phyloP scores from a whole-genome alignment of 2,797 vertebrate species.

The Argyrosomus regius region DNA sequence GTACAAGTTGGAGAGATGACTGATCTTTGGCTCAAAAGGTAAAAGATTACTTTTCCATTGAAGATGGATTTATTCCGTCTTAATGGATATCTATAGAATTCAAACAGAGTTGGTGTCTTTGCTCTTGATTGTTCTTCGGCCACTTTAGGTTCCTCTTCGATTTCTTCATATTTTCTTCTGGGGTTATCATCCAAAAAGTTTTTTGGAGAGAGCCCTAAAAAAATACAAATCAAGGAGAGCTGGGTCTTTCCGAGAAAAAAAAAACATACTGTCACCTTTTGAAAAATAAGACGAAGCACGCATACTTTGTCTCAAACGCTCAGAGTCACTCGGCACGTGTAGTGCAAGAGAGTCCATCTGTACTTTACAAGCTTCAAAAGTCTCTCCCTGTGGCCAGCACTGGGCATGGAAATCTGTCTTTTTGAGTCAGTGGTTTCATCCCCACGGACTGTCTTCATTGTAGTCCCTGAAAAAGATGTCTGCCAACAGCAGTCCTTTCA shows the following conservation, averaged over 20 bases:
- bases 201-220: slow-evolving; percentile 32
- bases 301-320: slow-evolving; percentile 55
- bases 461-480: slow-evolving; percentile 69
- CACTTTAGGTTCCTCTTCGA: slow-evolving; percentile 49
- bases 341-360: slow-evolving; percentile 60
- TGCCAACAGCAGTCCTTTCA: slow-evolving; percentile 65
- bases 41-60: slow-evolving; percentile 52
- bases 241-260: slow-evolving; percentile 36
- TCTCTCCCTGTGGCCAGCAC: slow-evolving; percentile 83
- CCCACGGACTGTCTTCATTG: slow-evolving; percentile 80
- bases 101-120: slow-evolving; percentile 35
- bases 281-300: slow-evolving; percentile 55
- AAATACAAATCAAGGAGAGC: slow-evolving; percentile 50
- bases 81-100: slow-evolving; percentile 13
- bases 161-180: slow-evolving; percentile 49
- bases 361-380: slow-evolving; percentile 65
- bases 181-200: slow-evolving; percentile 43
- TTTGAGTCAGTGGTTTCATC: slow-evolving; percentile 77
- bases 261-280: slow-evolving; percentile 60
- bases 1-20: slow-evolving; percentile 73
- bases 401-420: slow-evolving; percentile 68
- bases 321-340: slow-evolving; percentile 52
- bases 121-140: slow-evolving; percentile 72
- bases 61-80: slow-evolving; percentile 29
- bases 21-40: slow-evolving; percentile 84